Conservation (phyloP, 2,888 invertebrate genomes). For the Oxystoma pomonae region DNA sequence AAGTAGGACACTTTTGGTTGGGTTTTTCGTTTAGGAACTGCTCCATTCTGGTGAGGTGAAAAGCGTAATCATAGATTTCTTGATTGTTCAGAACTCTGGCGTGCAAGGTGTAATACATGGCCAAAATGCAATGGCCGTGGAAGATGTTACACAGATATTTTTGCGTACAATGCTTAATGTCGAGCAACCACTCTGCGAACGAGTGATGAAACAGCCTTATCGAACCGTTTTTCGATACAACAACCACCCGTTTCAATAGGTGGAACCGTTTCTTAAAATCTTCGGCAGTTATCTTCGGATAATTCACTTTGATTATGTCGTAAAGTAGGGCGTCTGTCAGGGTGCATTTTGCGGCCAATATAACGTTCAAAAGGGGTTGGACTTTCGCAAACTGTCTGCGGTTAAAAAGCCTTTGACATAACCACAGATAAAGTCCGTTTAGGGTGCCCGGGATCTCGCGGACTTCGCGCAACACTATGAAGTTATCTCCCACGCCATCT, state of each 20-base stretch:
- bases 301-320: conserved; percentile 76
- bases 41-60: conserved; percentile 64
- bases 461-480: conserved; percentile 86
- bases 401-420: conserved; percentile 89
- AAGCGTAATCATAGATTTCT: conserved; percentile 71
- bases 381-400: conserved; percentile 84
- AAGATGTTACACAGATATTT: conserved; percentile 84
- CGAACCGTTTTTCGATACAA: conserved; percentile 58
- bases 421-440: conserved; percentile 92
- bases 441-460: conserved; percentile 92
- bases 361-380: conserved; percentile 78
- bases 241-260: conserved; percentile 60
- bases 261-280: conserved; percentile 78
- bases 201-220: conserved; percentile 87
- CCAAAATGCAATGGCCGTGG: conserved; percentile 85
- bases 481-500: conserved; percentile 90
- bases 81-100: conserved; percentile 65
- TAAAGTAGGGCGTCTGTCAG: conserved; percentile 78
- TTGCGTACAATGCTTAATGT: conserved; percentile 97
- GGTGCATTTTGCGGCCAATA: conserved; percentile 82
- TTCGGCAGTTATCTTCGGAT: conserved; percentile 71
- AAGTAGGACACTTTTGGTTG: conserved; percentile 47
- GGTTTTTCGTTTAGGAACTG: conserved; percentile 54
- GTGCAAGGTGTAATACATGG: conserved; percentile 75
- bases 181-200: conserved; percentile 91